Evolutionary conservation across 2,113 vertebrate species (phyloP).

Genomic region (Caloenas nicobarica): DNA sequence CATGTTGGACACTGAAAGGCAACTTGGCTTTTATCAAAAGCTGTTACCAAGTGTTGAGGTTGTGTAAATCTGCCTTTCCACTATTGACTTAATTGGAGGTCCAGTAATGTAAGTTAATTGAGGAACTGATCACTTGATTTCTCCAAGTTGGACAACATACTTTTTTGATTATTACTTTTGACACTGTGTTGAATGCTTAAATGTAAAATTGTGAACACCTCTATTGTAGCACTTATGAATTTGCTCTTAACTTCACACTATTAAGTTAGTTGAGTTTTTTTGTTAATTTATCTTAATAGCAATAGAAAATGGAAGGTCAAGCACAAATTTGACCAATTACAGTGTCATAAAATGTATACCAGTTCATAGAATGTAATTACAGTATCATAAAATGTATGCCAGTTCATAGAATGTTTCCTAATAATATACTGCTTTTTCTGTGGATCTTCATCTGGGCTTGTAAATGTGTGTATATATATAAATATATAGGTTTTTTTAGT

Average conservation of each 20-base stretch:
- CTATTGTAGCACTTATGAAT: accelerated
- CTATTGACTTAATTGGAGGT: background rate
- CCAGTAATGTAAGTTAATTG: background rate
- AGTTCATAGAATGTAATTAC: background rate
- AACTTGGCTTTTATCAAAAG: background rate
- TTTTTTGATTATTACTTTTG: background rate
- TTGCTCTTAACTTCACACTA: background rate
- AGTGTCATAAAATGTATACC: background rate
- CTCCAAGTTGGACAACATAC: background rate
- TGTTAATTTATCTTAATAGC: background rate
- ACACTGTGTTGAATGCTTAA: background rate
- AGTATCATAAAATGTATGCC: background rate
- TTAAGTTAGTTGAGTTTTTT: background rate
- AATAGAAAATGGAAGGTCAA: background rate
- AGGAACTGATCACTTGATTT: background rate
- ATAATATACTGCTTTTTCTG: background rate
- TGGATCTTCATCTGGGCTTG: background rate
- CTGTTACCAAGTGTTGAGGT: background rate
- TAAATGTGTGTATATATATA: background rate
- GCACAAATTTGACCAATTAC: background rate
- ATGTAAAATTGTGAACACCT: background rate
- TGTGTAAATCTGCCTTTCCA: background rate
- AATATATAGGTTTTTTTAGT: too few relatives aligned
- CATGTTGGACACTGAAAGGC: background rate
- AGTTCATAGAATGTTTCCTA: background rate